A percentile compares a stretch with the other conserved stretches of the same genome.
These are phyloP conservation scores for Hemicrepidius hirtus DNA, from an alignment of 2,888 invertebrate species.

Conservation along the genomic window DNA sequence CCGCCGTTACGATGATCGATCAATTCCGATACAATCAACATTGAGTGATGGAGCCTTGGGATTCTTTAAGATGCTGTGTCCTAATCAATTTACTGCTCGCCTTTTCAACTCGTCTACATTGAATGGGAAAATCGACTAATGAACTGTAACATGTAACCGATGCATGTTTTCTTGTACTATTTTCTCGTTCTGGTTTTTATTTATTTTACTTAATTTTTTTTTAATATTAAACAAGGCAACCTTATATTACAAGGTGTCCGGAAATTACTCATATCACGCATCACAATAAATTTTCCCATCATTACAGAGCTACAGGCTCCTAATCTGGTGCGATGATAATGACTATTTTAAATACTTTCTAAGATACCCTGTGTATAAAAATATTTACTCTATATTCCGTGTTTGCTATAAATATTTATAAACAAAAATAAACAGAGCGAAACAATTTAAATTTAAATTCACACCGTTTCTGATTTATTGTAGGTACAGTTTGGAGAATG, in stretches of 20 bases:
- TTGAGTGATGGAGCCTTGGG: conserved; percentile 61
- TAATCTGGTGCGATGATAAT: too few relatives aligned
- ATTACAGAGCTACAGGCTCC: too few relatives aligned
- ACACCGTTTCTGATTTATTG: neutral
- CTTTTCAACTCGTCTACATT: conserved; percentile 48
- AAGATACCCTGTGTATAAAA: too few relatives aligned
- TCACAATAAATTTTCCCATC: too few relatives aligned
- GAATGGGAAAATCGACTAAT: conserved; percentile 54
- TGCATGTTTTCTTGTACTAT: neutral
- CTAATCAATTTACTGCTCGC: conserved; percentile 62
- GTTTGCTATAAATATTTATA: neutral
- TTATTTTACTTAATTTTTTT: neutral
- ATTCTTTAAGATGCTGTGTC: conserved; percentile 61
- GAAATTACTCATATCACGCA: too few relatives aligned
- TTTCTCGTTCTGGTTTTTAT: neutral
- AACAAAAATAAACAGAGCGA: neutral
- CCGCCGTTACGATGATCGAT: conserved; percentile 59
- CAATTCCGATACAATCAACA: conserved; percentile 61
- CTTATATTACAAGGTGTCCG: too few relatives aligned
- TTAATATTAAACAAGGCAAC: neutral
- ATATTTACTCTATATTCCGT: neutral
- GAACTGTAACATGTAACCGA: conserved; percentile 51
- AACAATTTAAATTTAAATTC: neutral
- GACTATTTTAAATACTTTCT: too few relatives aligned
- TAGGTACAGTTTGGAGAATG: neutral